Evolutionary conservation across 2,797 vertebrate genomes (phyloP).

Genomic region (Pangasius larnaudii): DNA sequence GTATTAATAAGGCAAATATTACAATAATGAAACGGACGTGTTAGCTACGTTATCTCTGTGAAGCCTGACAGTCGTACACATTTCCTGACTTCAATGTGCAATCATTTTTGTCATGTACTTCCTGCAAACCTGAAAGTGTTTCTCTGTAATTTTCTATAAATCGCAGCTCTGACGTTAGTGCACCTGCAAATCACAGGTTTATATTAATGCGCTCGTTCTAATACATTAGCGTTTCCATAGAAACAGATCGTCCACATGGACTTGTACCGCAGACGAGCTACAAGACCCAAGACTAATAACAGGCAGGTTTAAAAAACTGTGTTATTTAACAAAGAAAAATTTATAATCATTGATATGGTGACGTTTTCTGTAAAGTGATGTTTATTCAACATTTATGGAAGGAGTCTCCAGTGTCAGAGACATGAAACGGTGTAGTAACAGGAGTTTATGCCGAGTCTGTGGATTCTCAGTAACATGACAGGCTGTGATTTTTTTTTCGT

Average conservation of each 20-base stretch:
- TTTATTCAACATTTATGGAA: not conserved
- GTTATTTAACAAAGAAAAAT: not conserved
- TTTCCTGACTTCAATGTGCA: not conserved
- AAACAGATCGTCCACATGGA: not conserved
- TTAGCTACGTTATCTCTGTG: not conserved
- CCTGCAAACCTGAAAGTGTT: not conserved
- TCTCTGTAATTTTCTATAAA: not conserved
- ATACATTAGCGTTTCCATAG: not conserved
- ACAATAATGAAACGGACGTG: not conserved
- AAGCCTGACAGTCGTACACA: not conserved
- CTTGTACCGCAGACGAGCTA: not conserved
- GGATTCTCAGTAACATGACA: too few relatives aligned
- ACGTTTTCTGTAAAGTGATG: not conserved
- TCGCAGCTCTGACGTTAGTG: not conserved
- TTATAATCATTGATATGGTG: not conserved
- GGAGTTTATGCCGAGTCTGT: too few relatives aligned
- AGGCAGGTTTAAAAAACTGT: not conserved
- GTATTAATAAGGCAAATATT: not conserved
- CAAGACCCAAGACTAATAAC: not conserved
- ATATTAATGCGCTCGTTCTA: too few relatives aligned
- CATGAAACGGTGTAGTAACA: too few relatives aligned
- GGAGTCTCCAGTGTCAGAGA: not conserved
- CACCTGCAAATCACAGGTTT: not conserved
- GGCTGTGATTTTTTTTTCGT: too few relatives aligned
- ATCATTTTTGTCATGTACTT: not conserved